phyloP scores from a whole-genome alignment of 2,888 invertebrate genomes.

The Morpho achilles region DNA sequence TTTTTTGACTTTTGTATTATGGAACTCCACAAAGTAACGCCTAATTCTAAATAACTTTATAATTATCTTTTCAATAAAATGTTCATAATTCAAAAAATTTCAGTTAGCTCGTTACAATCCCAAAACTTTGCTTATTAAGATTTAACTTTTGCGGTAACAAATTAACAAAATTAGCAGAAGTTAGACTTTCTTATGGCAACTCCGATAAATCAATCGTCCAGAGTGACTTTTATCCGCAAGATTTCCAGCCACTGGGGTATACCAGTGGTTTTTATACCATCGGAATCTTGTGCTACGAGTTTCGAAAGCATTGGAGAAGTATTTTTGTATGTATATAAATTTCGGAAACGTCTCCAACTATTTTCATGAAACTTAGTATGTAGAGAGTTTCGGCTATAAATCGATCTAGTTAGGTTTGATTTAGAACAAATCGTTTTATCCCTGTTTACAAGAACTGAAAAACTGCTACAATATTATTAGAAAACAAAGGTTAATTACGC shows the following conservation, averaged over 20 bases:
- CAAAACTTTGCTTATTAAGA: constrained; percentile 11
- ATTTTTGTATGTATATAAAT: background rate
- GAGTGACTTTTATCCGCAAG: constrained; percentile 26
- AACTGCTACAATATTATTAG: too few relatives aligned
- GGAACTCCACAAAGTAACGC: background rate
- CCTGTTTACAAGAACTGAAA: too few relatives aligned
- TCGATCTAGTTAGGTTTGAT: background rate
- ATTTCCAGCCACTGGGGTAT: constrained; percentile 23
- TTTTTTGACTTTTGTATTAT: background rate
- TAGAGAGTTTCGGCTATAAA: background rate
- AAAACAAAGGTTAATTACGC: too few relatives aligned
- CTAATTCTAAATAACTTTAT: too few relatives aligned
- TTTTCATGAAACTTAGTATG: background rate
- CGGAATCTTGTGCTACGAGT: background rate
- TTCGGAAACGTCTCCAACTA: background rate
- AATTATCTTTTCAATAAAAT: too few relatives aligned
- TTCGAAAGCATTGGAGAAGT: background rate
- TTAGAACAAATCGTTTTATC: background rate
- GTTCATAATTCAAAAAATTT: too few relatives aligned
- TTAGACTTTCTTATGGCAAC: constrained; percentile 21
- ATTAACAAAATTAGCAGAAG: constrained; percentile 15
- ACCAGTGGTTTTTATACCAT: constrained; percentile 17
- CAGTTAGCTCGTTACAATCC: background rate
- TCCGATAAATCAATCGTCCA: constrained; percentile 28
- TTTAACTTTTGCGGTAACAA: constrained; percentile 7